These are phyloP conservation scores for Pseudoatta argentina DNA, from an alignment of 1,140 invertebrate genomes.

Conservation along the genomic window DNA sequence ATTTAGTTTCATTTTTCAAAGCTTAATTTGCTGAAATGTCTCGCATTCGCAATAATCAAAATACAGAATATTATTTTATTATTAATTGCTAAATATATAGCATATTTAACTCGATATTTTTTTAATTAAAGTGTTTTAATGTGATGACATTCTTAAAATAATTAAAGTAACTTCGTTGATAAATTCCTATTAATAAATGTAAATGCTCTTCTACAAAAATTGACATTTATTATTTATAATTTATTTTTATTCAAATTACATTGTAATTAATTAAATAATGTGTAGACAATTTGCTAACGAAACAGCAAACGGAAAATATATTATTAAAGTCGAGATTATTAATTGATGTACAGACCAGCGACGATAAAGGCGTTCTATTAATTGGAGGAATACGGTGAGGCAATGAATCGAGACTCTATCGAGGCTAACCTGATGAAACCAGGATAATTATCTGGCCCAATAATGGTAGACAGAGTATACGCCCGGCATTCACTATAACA, in stretches of 20 bases:
- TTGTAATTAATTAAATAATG: constrained; percentile 33
- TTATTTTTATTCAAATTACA: neutral
- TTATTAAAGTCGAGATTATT: constrained; percentile 46
- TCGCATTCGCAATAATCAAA: neutral
- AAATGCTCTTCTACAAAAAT: neutral
- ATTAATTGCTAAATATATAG: neutral
- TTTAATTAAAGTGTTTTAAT: neutral
- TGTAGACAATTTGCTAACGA: neutral
- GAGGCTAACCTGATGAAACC: constrained; percentile 58
- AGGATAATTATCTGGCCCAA: constrained; percentile 55
- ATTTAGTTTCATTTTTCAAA: neutral
- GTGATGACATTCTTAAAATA: neutral
- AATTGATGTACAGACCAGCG: constrained; percentile 28
- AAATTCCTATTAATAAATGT: constrained; percentile 5
- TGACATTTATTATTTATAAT: constrained; percentile 6
- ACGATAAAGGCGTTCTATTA: constrained; percentile 38
- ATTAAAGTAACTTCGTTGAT: neutral
- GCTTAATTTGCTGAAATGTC: neutral
- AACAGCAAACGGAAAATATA: neutral
- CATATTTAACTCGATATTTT: constrained; percentile 12
- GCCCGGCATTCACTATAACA: constrained; percentile 36
- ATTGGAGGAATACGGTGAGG: constrained; percentile 45
- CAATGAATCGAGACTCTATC: constrained; percentile 60
- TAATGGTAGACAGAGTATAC: constrained; percentile 48
- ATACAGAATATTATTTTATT: constrained; percentile 20